A percentile compares a stretch with the other conserved stretches of the same genome.
These are phyloP conservation scores for Choloepus hoffmanni DNA, from an alignment of 2,113 vertebrate genomes.

Conservation along the genomic window DNA sequence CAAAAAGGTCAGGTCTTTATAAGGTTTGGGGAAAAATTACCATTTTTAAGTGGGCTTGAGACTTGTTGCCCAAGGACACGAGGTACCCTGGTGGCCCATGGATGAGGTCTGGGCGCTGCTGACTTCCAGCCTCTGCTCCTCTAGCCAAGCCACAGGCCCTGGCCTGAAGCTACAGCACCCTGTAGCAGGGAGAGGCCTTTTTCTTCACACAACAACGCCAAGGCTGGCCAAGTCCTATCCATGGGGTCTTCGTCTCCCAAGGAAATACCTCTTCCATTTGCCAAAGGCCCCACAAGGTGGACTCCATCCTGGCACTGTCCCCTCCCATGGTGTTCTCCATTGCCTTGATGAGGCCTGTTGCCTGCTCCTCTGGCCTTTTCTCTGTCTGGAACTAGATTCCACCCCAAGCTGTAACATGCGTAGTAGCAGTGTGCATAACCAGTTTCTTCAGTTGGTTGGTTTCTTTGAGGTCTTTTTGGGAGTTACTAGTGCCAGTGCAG, in stretches of 20 bases:
- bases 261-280: not conserved
- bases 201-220: not conserved
- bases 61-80: not conserved
- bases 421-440: not conserved
- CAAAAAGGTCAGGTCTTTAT: not conserved
- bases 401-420: not conserved
- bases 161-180: not conserved
- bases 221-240: not conserved
- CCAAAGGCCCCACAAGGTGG: not conserved
- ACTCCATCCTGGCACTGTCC: fast-evolving
- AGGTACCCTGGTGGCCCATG: fast-evolving
- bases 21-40: not conserved
- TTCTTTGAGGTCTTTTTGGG: not conserved
- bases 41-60: not conserved
- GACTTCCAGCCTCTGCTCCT: not conserved
- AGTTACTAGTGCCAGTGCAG: too few species aligned
- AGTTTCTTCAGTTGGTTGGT: not conserved
- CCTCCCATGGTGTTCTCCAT: fast-evolving
- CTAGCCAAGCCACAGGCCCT: not conserved
- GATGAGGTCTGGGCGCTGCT: fast-evolving
- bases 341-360: not conserved
- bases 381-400: not conserved
- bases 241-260: fast-evolving
- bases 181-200: not conserved
- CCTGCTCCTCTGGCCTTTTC: not conserved